Conservation (phyloP, 35 echinoderm and acorn worm species). For the Patiria miniata region DNA sequence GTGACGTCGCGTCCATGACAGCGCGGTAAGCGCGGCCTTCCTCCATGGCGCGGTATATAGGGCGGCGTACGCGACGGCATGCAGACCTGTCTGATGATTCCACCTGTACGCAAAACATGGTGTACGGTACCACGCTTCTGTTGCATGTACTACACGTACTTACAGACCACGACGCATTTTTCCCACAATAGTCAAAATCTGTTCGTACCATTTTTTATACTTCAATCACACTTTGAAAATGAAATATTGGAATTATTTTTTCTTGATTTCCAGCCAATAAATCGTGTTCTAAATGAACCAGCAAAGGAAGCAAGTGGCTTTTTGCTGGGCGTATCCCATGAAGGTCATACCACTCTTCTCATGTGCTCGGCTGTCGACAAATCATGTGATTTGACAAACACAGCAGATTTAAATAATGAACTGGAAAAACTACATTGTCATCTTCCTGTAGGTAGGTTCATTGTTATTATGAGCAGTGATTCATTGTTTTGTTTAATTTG, state of each 20-base stretch:
- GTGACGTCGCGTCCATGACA: too few relatives aligned
- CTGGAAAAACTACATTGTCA: background rate
- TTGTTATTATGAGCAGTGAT: background rate
- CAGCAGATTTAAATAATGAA: background rate
- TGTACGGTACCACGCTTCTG: too few relatives aligned
- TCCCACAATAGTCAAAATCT: too few relatives aligned
- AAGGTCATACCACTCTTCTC: background rate
- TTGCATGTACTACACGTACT: too few relatives aligned
- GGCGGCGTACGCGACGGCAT: too few relatives aligned
- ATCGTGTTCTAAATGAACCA: background rate
- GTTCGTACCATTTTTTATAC: too few relatives aligned
- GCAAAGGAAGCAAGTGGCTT: background rate
- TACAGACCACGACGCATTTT: too few relatives aligned
- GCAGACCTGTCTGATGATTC: too few relatives aligned
- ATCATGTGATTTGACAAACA: background rate
- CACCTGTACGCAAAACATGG: too few relatives aligned
- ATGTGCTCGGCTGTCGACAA: conserved; percentile 9
- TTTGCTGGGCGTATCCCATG: background rate
- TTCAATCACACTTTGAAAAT: too few relatives aligned
- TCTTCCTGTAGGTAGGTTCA: background rate
- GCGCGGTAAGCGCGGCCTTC: too few relatives aligned
- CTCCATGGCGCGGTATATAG: too few relatives aligned
- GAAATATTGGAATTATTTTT: background rate
- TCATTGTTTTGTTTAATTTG: background rate
- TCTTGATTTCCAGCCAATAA: background rate